Evolutionary conservation across 2,113 vertebrate genomes (phyloP), one percentile per base, ranked within the genome.

Genomic region (Rutilus rutilus): DNA sequence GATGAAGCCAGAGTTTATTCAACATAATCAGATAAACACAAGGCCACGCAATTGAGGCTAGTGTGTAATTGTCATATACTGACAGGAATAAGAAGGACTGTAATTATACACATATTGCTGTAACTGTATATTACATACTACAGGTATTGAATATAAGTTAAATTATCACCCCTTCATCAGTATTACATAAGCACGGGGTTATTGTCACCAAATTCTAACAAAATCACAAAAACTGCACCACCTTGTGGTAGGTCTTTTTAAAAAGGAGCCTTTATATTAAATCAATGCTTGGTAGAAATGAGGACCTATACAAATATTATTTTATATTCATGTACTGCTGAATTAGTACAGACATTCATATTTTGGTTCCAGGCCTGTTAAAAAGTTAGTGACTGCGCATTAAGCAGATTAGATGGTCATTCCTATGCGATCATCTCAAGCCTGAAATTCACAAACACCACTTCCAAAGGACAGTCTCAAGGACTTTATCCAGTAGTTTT

Each of bases 201-300:
- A 36, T 33, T 59, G 27, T 75, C 57, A 65, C 27, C 59, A 47
- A 47, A 81, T 57, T 59, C 50, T 30, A 82, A 30, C 76, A 84
- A 90, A 54, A 90, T 42, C 52, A 90, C 91, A 90, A 91, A 90
- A 90, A 78, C 85, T 90, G 91, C 93, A 85, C 94, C 94, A 90
- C 92, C 94, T 94, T 90, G 93, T 94, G 94, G 94, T 85, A 1
- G 67, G 80, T 85, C 21, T 1, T 14, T 76, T 60, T 2, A 23
- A n/a, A n/a, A 27, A 27, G 12, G 3, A 65, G 1, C 8, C 59
- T 47, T 50, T 65, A 81, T 81, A 11, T 67, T 25, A 50, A 27
- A 50, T 42, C n/a, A 25, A 30, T 64, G 12, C 47, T 82, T 67
- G 45, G 27, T 47, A 36, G 23, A 59, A 81, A 45, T 47, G 8